These are phyloP conservation scores for Bolinopsis microptera DNA, from an alignment of 37 sponge, comb jelly and placozoan genomes.

Conservation along the genomic window DNA sequence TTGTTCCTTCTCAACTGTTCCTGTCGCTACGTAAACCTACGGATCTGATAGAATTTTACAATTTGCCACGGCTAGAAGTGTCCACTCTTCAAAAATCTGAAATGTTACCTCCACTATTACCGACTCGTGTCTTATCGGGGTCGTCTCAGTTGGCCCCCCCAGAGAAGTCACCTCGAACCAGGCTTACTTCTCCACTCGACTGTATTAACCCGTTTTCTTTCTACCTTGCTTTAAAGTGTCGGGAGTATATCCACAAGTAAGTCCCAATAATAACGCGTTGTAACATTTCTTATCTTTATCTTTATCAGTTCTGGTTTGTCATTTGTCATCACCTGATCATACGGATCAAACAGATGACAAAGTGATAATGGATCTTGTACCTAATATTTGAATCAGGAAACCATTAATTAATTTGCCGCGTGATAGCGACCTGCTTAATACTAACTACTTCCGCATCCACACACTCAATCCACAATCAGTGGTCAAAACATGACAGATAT, in stretches of 20 bases:
- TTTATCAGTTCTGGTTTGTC: background rate
- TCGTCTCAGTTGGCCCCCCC: no score
- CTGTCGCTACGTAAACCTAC: background rate
- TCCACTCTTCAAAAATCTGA: no score
- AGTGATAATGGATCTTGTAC: background rate
- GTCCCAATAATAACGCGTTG: background rate
- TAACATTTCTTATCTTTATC: background rate
- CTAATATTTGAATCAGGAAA: background rate
- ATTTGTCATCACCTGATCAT: background rate
- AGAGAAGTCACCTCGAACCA: background rate
- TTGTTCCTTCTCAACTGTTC: background rate
- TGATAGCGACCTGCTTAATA: background rate
- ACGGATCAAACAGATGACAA: background rate
- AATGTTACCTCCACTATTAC: background rate
- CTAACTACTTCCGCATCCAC: background rate
- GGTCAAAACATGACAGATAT: background rate
- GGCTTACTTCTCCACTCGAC: background rate
- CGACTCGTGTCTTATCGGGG: background rate
- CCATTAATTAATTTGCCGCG: background rate
- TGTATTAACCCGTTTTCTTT: background rate
- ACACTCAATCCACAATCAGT: background rate
- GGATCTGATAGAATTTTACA: no score
- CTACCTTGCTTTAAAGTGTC: background rate
- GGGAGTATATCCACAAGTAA: background rate
- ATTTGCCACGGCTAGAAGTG: no score